Base-by-base conservation (phyloP, 2,888 invertebrate species). In the Pantelozetes paolii region DNA sequence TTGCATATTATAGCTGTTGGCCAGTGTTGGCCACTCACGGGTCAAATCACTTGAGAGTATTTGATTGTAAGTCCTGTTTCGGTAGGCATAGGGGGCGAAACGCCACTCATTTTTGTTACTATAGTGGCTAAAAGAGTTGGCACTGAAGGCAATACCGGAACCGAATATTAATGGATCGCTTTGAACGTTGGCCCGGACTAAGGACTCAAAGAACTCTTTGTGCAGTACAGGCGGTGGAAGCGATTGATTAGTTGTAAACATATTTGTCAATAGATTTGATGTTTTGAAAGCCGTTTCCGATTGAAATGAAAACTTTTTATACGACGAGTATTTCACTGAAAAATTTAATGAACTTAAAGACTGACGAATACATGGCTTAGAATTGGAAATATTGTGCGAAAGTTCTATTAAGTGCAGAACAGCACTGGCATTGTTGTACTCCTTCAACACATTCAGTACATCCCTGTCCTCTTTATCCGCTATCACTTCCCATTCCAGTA, bases 141-240 rank as follows among this genome's bases (percentile, higher is more conserved):
- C 73, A 15, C 75, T 45, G 36, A 77, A 72, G 30, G 73, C 72
- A 64, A 77, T 75, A 28, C 76, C 75, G 50, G 75, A 75, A 9
- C 77, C 75, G 26, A 73, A 71, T 67, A 77, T 69, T n/a, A 69
- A 71, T 36, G 54, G 69, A 71, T 77, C 76, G 36, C 75, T 76
- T 62, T 77, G 76, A n/a, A 77, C 50, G 57, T 76, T 77, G 30
- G 76, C 75, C 64, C 73, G 69, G 2, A 76, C 67, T 59, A 77
- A 59, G 6, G 77, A 76, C 67, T 73, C 73, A 54, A 76, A 76
- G 72, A 77, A 77, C 26, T 70, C 72, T 71, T 75, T 73, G 70
- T 71, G 69, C 26, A 74, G 57, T 18, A 74, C 32, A 23, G 69
- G 73, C 5, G 54, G 36, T 54, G 72, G 73, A 26, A 69, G 36